Base-by-base conservation (phyloP, 2,113 vertebrate species). In the Willisornis vidua region DNA sequence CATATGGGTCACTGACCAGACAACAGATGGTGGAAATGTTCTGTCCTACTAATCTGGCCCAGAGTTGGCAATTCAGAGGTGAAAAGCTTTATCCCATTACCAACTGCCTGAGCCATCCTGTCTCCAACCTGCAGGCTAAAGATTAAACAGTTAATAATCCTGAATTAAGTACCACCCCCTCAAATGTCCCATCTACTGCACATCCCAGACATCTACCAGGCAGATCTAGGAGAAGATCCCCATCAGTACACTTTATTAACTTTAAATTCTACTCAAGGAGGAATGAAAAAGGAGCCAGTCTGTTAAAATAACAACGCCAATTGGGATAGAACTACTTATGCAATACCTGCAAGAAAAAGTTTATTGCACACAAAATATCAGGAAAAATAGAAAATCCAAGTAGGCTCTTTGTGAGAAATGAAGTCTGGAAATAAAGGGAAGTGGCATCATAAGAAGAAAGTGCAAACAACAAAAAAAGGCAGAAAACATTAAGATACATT, bases 11-110 rank as follows among this genome's bases (percentile, higher is more conserved):
- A 94, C 86, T 91, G 80, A 90, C 85, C 82, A 96, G 90, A 96
- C 95, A 95, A 58, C 97, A 97, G 96, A 96, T 97, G 95, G 97
- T 88, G 77, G 85, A 89, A 93, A 88, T 76, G 91, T 31, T 95
- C 93, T 94, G 68, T 89, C 72, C 81, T 37, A 37, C 83, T 97
- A 97, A 97, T 95, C 95, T 96, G 85, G 51, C 65, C 55, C 81
- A 72, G 93, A 90, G 70, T 3, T 85, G 82, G 90, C 59, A 96
- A 91, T 91, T 91, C 57, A 72, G 84, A 90, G 88, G 75, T 88
- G 78, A 90, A 95, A 94, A 94, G 28, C 89, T 94, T 94, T 95
- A 97, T 97, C 96, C 72, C 88, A 93, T 97, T 97, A 95, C 54
- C 71, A 96, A 33, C 41, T 39, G 74, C 91, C 87, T 92, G 94